Evolutionary conservation across 2,113 vertebrate genomes (phyloP), one percentile per base, ranked within the genome.

Genomic region (Zootoca vivipara): DNA sequence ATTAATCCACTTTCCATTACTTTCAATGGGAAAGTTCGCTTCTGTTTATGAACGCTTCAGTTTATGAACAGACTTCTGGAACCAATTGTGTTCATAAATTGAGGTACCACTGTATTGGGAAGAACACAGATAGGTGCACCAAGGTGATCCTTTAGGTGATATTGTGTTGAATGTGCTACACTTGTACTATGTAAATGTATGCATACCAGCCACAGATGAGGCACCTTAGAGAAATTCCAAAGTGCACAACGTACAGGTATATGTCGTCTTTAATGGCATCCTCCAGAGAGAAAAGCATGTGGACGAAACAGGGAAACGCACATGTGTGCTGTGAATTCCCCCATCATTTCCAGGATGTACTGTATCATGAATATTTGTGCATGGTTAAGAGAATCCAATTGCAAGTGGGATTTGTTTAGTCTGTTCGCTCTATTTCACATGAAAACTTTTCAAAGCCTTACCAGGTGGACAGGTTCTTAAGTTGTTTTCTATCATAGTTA

Each of bases 361-460:
- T 82, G 0, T 0, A 77, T 62, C 16, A n/a, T 87, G 89, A 83
- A n/a, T 85, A 82, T 58, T 87, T 40, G 89, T 90, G 22, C 35
- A 64, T 87, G 87, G 89, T 93, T 96, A 96, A 96, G 89, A 89
- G 86, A 88, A 95, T 85, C 88, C 90, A 95, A 94, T 94, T 96
- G 95, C 90, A 74, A 85, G 3, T 78, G 85, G 22, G 26, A 84
- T 67, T 83, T 52, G 30, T 80, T 78, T 26, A 12, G 33, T 82
- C 26, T 20, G 40, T 42, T 16, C 1, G 0, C 67, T 92, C 88
- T 81, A 91, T 5, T 89, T 84, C 30, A 75, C n/a, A 70, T 77
- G n/a, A 1, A 85, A 1, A 5, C 65, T 83, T 28, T 83, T 80
- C 84, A 92, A 88, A 58, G 18, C 74, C 56, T 92, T 78, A 90